Base-by-base conservation (phyloP, 2,113 vertebrate genomes). In the Chloropsis hardwickii region DNA sequence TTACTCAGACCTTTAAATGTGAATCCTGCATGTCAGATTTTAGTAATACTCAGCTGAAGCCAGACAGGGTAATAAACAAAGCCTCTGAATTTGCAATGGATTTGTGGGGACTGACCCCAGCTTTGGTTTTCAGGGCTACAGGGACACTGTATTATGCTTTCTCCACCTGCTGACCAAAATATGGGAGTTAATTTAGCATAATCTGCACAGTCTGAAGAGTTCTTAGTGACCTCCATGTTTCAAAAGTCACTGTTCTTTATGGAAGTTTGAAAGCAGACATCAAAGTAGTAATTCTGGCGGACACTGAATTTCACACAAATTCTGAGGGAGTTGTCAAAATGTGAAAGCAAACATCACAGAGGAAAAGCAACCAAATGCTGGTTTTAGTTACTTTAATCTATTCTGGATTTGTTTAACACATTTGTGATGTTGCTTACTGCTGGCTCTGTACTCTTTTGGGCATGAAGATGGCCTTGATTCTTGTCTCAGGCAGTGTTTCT, bases 401-500 rank as follows among this genome's bases (percentile, higher is more conserved):
- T 94, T 95, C 92, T 95, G 80, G 60, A 78, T 96, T 92, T 96
- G 82, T 96, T 47, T 94, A 92, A 95, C 87, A 96, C 81, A 88
- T 95, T 95, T 96, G 66, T 91, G 85, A 88, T 92, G 91, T 92
- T 95, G 73, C 90, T 80, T 93, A 79, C 88, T 92, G 54, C 73
- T 94, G 94, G 65, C 85, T 92, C 51, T 74, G n/a, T 91, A 94
- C 57, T 94, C 84, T 97, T 95, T 89, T 91, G 71, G 86, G 53
- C 66, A 64, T 81, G 92, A 96, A 97, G 91, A 96, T 97, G 96
- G 97, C 97, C 97, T 98, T 98, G 97, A 94, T 96, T 97, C 87
- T 95, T 91, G 61, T 97, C 92, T 97, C 94, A 94, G 97, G 97
- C 96, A 98, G 91, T 98, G 95, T 95, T 95, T 93, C 94, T 96